phyloP scores from a whole-genome alignment of 2,888 invertebrate species.

The Idaea dimidiata region DNA sequence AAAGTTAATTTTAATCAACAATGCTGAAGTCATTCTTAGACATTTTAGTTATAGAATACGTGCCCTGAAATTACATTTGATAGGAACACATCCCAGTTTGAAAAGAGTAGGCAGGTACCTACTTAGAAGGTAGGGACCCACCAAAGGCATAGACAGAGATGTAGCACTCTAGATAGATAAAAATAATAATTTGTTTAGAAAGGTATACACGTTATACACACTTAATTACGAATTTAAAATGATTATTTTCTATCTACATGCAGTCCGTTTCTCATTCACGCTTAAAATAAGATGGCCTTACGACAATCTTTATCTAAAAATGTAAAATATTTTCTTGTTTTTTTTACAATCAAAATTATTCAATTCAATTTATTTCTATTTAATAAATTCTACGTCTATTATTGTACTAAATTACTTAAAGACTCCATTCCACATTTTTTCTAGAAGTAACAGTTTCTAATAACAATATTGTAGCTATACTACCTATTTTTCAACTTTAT shows the following conservation, averaged over 20 bases:
- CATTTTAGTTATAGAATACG: background rate
- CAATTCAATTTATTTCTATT: conserved; percentile 22
- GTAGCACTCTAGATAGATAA: background rate
- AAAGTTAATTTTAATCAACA: too few species aligned
- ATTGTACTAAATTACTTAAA: conserved; percentile 51
- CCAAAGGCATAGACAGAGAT: background rate
- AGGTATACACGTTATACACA: background rate
- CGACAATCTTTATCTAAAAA: background rate
- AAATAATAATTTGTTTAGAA: background rate
- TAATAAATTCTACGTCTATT: conserved; percentile 39
- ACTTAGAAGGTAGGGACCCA: background rate
- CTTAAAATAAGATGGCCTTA: background rate
- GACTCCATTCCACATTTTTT: background rate
- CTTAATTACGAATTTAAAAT: background rate
- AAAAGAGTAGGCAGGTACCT: background rate
- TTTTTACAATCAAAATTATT: conserved; percentile 11
- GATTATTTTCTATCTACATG: conserved; percentile 1
- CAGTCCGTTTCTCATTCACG: conserved; percentile 1
- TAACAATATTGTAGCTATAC: conserved; percentile 20
- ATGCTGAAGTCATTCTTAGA: too few species aligned
- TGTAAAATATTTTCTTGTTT: conserved; percentile 5
- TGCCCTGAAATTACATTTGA: background rate
- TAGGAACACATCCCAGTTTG: background rate
- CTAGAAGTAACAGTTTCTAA: conserved; percentile 4
- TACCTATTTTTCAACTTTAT: background rate